Conservation (phyloP, 64 coral and sea anemone genomes). For the Trachythela sp. region DNA sequence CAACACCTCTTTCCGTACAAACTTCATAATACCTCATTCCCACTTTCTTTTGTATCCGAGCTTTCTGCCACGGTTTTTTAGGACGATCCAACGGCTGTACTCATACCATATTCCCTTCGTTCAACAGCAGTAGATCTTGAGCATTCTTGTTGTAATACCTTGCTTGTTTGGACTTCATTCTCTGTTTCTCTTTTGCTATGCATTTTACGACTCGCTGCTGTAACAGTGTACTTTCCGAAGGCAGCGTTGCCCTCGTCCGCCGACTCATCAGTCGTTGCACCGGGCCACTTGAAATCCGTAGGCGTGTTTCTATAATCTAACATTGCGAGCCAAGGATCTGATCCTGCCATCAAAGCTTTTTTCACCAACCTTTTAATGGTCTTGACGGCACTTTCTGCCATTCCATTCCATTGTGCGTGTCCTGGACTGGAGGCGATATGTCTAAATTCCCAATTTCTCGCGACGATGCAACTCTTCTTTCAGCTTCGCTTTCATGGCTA, state of each 20-base stretch:
- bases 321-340: background rate
- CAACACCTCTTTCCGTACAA: too few species aligned
- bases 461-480: constrained; percentile 11
- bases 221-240: too few species aligned
- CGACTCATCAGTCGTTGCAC: background rate
- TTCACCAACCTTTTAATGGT: background rate
- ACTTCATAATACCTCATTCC: too few species aligned
- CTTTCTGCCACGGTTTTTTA: too few species aligned
- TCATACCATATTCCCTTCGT: background rate
- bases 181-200: background rate
- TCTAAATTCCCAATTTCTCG: background rate
- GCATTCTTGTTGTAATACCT: background rate
- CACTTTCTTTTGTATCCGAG: too few species aligned
- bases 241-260: background rate
- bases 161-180: background rate
- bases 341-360: background rate
- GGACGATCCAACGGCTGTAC: background rate
- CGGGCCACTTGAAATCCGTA: background rate
- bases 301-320: background rate
- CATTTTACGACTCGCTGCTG: too few species aligned
- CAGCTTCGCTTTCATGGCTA: background rate
- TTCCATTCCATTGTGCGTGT: constrained; percentile 1
- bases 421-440: constrained; percentile 1
- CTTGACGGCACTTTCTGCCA: constrained; percentile 1
- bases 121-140: background rate